These are phyloP conservation scores for Conus betulinus DNA, from an alignment of 1,140 invertebrate species.

Conservation along the genomic window DNA sequence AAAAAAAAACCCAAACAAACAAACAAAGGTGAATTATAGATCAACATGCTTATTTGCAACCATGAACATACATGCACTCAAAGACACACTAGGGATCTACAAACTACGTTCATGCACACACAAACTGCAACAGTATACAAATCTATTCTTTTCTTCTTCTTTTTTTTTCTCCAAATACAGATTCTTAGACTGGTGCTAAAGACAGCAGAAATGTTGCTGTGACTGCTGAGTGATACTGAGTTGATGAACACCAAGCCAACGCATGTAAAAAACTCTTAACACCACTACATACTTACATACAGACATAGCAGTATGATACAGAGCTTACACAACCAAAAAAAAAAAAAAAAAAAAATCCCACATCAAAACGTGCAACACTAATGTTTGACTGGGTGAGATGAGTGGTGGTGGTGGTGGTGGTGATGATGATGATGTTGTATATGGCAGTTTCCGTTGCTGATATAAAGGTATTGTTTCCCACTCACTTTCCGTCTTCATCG, in stretches of 20 bases:
- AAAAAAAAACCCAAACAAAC: too few species aligned
- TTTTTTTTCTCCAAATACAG: too few species aligned
- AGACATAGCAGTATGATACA: too few species aligned
- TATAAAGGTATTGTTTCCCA: slow-evolving; percentile 1
- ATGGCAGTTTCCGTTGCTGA: neutral
- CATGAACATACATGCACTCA: neutral
- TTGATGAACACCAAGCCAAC: too few species aligned
- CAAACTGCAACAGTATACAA: neutral
- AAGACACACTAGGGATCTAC: neutral
- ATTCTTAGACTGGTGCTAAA: too few species aligned
- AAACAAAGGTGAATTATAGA: too few species aligned
- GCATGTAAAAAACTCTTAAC: too few species aligned
- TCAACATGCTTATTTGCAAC: too few species aligned
- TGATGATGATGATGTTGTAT: neutral
- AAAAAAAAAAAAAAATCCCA: neutral
- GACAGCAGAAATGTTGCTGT: too few species aligned
- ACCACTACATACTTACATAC: too few species aligned
- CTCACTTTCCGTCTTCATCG: slow-evolving; percentile 70
- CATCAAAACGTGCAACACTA: neutral
- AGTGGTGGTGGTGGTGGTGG: neutral
- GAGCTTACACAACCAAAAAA: neutral
- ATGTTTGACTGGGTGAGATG: neutral
- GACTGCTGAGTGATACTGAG: too few species aligned
- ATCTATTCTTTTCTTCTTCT: too few species aligned
- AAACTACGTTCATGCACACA: neutral